Conservation (phyloP, 2,888 invertebrate genomes). For the Tachina grossa region DNA sequence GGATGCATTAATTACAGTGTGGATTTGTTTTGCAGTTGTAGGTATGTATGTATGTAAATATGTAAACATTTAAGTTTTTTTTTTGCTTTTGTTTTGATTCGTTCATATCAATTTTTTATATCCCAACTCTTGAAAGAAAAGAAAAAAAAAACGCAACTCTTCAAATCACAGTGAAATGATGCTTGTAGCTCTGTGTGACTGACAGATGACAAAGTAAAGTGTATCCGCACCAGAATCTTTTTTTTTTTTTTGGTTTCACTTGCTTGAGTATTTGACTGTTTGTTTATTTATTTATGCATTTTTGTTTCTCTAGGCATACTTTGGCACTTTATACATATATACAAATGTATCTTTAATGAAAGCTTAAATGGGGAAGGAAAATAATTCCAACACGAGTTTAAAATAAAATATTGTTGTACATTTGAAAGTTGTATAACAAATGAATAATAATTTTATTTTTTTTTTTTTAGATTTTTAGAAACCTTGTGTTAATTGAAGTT, state of each 20-base stretch:
- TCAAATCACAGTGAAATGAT: slow-evolving; percentile 68
- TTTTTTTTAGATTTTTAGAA: too few relatives aligned
- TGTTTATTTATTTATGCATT: slow-evolving; percentile 31
- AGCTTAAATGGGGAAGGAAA: slow-evolving; percentile 1
- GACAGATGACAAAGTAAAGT: slow-evolving; percentile 73
- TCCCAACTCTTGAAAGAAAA: slow-evolving; percentile 34
- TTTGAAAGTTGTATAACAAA: too few relatives aligned
- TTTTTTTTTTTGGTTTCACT: slow-evolving; percentile 39
- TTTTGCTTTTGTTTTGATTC: slow-evolving; percentile 15
- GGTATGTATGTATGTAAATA: background rate
- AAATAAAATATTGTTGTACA: background rate
- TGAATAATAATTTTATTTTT: too few relatives aligned
- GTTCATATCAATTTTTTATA: slow-evolving; percentile 37
- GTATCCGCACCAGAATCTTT: slow-evolving; percentile 57
- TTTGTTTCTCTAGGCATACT: slow-evolving; percentile 25
- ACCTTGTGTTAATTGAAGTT: too few relatives aligned
- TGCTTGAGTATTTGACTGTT: slow-evolving; percentile 27
- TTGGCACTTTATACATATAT: slow-evolving; percentile 18
- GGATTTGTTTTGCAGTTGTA: slow-evolving; percentile 5
- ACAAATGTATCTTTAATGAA: slow-evolving; percentile 9
- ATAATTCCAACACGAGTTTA: background rate
- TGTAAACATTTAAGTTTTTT: background rate
- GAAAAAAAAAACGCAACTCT: slow-evolving; percentile 37
- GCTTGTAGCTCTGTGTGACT: slow-evolving; percentile 66
- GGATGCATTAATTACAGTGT: slow-evolving; percentile 53